A percentile compares a stretch with the other conserved stretches of the same genome.
phyloP scores from a whole-genome alignment of 2,888 invertebrate species.

The Yponomeuta evonymella region DNA sequence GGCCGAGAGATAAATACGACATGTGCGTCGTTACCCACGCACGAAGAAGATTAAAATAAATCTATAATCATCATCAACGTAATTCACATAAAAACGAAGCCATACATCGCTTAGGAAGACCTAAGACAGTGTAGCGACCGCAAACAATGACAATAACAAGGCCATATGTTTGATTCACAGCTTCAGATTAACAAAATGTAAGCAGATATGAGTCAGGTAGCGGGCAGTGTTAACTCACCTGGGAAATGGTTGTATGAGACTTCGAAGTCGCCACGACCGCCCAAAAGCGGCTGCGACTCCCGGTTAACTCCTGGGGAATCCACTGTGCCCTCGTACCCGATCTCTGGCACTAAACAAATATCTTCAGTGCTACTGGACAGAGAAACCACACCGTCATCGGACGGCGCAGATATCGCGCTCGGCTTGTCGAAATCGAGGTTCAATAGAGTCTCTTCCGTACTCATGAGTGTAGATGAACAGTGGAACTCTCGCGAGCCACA shows the following conservation, averaged over 20 bases:
- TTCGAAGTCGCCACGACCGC: conserved; percentile 84
- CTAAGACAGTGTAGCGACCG: neutral
- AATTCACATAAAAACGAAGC: neutral
- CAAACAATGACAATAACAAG: conserved; percentile 1
- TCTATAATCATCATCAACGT: neutral
- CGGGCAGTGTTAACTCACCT: conserved; percentile 69
- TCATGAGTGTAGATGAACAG: conserved; percentile 74
- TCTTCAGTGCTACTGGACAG: conserved; percentile 79
- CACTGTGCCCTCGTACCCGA: conserved; percentile 88
- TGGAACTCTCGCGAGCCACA: conserved; percentile 67
- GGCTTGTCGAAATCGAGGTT: conserved; percentile 79
- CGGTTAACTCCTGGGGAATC: conserved; percentile 89
- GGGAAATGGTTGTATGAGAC: conserved; percentile 91
- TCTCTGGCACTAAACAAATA: conserved; percentile 87
- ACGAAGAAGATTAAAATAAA: neutral
- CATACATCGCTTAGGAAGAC: conserved; percentile 9
- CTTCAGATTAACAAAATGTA: neutral
- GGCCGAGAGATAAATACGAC: neutral
- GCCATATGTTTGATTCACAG: conserved; percentile 3
- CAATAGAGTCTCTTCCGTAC: conserved; percentile 78
- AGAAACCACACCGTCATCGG: conserved; percentile 77
- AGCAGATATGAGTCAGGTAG: conserved; percentile 8
- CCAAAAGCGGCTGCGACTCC: conserved; percentile 95
- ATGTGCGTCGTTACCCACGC: neutral
- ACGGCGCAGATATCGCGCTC: conserved; percentile 56